phyloP scores from a whole-genome alignment of 1,140 invertebrate genomes.

The roundworm (Caenorhabditis elegans) region DNA sequence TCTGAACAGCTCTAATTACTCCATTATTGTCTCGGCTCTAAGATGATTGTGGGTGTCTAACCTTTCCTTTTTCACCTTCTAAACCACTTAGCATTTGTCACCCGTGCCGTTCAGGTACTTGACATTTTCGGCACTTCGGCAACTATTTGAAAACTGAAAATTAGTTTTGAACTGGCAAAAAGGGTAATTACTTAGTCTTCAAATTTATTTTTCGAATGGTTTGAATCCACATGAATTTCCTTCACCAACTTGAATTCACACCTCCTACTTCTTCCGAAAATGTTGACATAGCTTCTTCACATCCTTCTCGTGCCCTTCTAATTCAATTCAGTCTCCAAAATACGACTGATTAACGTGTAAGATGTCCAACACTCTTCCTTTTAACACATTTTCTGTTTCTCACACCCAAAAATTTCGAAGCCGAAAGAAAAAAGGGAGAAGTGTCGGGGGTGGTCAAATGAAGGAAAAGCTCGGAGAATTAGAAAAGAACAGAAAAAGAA shows the following conservation, averaged over 20 bases:
- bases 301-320: neutral
- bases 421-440: neutral
- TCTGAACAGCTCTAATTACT: conserved; percentile 29
- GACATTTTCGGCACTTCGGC: too few species aligned
- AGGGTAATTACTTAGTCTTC: too few species aligned
- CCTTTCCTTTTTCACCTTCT: neutral
- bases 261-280: neutral
- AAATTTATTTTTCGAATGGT: too few species aligned
- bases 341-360: conserved; percentile 16
- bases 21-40: neutral
- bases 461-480: conserved; percentile 5
- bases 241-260: neutral
- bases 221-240: too few species aligned
- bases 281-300: neutral
- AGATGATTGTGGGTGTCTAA: neutral
- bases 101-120: too few species aligned
- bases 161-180: too few species aligned
- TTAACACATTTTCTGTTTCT: neutral
- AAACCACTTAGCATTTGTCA: conserved; percentile 28
- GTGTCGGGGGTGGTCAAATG: neutral
- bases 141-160: too few species aligned
- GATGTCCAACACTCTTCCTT: too few species aligned
- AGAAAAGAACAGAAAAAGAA: neutral
- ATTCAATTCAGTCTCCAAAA: conserved; percentile 11
- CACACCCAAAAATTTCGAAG: neutral